phyloP scores from a whole-genome alignment of 92 coral and sea anemone genomes.

The Actinostola sp. region DNA sequence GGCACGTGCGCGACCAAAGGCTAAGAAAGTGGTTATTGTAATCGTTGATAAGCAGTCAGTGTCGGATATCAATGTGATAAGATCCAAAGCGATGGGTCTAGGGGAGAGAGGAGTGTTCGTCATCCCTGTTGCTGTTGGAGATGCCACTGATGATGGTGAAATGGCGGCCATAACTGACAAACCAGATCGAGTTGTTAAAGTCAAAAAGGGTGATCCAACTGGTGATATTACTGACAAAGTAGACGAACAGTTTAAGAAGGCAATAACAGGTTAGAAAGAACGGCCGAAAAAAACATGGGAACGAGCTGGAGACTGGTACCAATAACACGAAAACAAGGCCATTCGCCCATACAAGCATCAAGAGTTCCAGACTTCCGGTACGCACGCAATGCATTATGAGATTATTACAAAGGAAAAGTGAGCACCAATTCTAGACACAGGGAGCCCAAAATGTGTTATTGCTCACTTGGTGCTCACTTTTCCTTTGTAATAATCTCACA shows the following conservation, averaged over 20 bases:
- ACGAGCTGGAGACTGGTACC: too few species aligned
- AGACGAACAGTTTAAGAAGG: constrained; percentile 47
- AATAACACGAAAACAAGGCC: too few species aligned
- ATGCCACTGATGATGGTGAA: constrained; percentile 50
- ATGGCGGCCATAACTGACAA: constrained; percentile 24
- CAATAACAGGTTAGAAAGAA: constrained; percentile 52
- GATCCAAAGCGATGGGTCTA: constrained; percentile 43
- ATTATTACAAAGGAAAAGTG: too few species aligned
- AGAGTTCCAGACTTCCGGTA: too few species aligned
- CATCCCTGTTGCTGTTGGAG: constrained; percentile 75
- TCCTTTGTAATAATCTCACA: too few species aligned
- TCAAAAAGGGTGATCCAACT: constrained; percentile 50
- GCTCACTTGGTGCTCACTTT: too few species aligned
- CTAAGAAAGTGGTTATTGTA: constrained; percentile 72
- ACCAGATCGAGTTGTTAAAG: constrained; percentile 49
- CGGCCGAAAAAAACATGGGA: too few species aligned
- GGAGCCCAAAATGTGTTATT: too few species aligned
- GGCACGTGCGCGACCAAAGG: constrained; percentile 53
- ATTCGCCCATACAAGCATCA: too few species aligned
- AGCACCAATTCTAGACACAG: too few species aligned
- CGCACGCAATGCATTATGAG: too few species aligned
- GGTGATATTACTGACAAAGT: constrained; percentile 38
- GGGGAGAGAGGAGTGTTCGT: constrained; percentile 54
- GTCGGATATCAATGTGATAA: constrained; percentile 39
- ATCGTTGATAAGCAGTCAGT: constrained; percentile 70